Evolutionary conservation across 2,113 vertebrate genomes (phyloP).

Genomic region (Labrus mixtus): DNA sequence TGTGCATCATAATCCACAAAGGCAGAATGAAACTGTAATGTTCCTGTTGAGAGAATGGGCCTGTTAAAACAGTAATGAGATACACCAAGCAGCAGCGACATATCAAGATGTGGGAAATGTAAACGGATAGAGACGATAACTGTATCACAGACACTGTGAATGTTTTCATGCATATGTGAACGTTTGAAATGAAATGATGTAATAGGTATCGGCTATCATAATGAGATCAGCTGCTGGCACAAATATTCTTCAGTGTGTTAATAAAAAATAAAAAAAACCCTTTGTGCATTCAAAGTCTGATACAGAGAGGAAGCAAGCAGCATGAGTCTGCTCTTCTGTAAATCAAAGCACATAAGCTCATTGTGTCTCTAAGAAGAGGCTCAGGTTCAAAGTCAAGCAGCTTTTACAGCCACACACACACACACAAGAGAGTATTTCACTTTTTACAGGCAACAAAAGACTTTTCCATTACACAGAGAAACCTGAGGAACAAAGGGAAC

Average conservation of each 20-base stretch:
- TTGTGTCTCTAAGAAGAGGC: conserved; percentile 5
- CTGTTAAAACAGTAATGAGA: conserved; percentile 5
- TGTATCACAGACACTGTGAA: neutral
- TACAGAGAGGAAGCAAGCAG: neutral
- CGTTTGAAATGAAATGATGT: neutral
- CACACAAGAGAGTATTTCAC: neutral
- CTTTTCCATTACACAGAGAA: neutral
- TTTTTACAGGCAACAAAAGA: neutral
- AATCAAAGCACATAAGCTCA: conserved; percentile 32
- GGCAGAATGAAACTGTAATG: conserved; percentile 11
- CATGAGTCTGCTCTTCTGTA: neutral
- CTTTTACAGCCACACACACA: conserved; percentile 5
- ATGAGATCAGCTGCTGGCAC: conserved; percentile 15
- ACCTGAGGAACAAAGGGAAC: neutral
- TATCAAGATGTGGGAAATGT: neutral
- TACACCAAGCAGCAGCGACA: neutral
- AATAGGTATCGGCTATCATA: neutral
- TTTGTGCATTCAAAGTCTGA: neutral
- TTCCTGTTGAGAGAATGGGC: conserved; percentile 16
- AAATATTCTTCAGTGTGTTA: no score
- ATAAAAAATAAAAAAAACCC: no score
- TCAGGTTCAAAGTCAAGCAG: conserved; percentile 1
- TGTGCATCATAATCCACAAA: conserved; percentile 9
- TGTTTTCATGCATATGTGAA: neutral
- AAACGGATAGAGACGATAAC: neutral